phyloP scores from a whole-genome alignment of 2,113 vertebrate genomes.

The Rhinolophus ferrumequinum region DNA sequence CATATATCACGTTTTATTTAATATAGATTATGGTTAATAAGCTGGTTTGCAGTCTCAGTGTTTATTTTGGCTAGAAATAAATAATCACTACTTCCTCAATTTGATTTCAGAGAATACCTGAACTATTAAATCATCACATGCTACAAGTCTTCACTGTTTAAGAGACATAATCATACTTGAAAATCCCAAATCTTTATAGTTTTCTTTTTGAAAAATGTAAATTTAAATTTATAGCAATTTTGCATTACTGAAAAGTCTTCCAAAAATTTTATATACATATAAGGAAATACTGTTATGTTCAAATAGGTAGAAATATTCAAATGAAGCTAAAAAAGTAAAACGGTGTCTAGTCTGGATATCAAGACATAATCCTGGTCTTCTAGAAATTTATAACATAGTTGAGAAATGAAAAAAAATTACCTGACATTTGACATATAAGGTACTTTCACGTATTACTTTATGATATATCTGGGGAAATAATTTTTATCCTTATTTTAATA shows the following conservation, averaged over 20 bases:
- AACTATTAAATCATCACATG: constrained; percentile 20
- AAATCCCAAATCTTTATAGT: constrained; percentile 55
- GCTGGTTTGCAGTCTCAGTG: constrained; percentile 37
- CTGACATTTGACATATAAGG: background rate
- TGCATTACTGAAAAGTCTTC: constrained; percentile 42
- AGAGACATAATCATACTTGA: background rate
- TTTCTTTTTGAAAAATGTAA: constrained; percentile 11
- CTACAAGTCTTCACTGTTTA: constrained; percentile 37
- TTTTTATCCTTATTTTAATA: constrained; percentile 54
- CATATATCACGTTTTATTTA: constrained; percentile 32
- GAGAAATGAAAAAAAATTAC: constrained; percentile 24
- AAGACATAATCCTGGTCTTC: background rate
- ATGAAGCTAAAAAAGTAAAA: constrained; percentile 11
- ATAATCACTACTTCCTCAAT: constrained; percentile 38
- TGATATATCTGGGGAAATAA: background rate
- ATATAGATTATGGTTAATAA: constrained; percentile 35
- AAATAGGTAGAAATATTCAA: constrained; percentile 46
- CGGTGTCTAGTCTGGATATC: background rate
- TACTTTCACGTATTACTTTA: background rate
- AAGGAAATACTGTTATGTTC: constrained; percentile 26
- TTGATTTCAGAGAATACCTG: constrained; percentile 48
- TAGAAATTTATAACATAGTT: constrained; percentile 35
- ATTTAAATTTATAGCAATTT: constrained; percentile 38
- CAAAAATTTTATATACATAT: background rate
- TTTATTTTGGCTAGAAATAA: constrained; percentile 55